Evolutionary conservation across 2,888 invertebrate genomes (phyloP), one percentile per base, ranked within the genome.

Genomic region (Biston betularia): DNA sequence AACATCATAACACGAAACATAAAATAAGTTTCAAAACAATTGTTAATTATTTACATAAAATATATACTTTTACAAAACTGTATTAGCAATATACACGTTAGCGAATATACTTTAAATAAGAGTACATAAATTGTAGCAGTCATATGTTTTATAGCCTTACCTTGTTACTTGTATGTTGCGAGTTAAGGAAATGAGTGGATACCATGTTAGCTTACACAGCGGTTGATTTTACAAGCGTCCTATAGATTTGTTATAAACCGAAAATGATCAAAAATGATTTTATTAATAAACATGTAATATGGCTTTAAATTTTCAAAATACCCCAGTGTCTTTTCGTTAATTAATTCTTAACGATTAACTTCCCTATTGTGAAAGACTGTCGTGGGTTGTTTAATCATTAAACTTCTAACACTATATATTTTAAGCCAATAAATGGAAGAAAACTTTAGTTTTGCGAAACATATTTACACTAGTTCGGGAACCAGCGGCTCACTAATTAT

Each of bases 61-160:
- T 38, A 76, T 78, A 64, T 46, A 46, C 34, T 53, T 55, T 48
- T 40, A 56, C 9, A 80, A 24, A 68, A 40, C 68, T 65, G 58
- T 42, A 68, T 84, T 89, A 89, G 90, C 90, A 89, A 90, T 89
- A 87, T 86, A 89, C 89, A 90, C 88, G 88, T 89, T 88, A 90
- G 86, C 87, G 71, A 78, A 63, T 65, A 65, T 46, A 65, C 44
- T 48, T 42, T 54, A 65, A 56, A 65, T 58, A 68, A 24, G 11
- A 44, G 42, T 66, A 48, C 33, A 57, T 24, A 57, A 24, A 46
- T 11, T 10, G 8, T 45, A 63, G 33, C 38, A 45, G 34, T 49
- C 33, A 33, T 48, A 49, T 14, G 11, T 10, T 35, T 10, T 1
- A 7, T 53, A 8, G 24, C 12, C 45, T 50, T 50, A 52, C 24